Conservation (phyloP, 2,888 invertebrate genomes). For the Villa cingulata region DNA sequence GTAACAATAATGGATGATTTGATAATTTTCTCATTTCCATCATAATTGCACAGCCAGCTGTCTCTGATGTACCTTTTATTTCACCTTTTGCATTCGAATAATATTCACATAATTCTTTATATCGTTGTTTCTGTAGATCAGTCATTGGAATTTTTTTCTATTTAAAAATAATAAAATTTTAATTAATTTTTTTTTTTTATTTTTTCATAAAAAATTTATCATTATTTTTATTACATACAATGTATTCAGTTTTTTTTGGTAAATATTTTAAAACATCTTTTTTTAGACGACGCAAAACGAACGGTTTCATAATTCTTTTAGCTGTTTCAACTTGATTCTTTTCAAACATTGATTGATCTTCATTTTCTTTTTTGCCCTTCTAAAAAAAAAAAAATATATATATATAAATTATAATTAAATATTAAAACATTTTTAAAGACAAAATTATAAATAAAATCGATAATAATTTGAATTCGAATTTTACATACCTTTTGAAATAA, state of each 20-base stretch:
- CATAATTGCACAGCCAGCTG: slow-evolving; percentile 65
- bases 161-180: not conserved
- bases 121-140: slow-evolving; percentile 56
- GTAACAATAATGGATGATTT: slow-evolving; percentile 80
- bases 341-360: slow-evolving; percentile 66
- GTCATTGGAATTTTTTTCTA: slow-evolving; percentile 49
- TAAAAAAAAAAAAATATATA: slow-evolving; percentile 23
- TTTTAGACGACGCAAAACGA: slow-evolving; percentile 79
- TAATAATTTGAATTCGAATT: slow-evolving; percentile 13
- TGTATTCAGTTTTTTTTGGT: slow-evolving; percentile 65
- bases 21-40: slow-evolving; percentile 89
- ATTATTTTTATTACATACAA: slow-evolving; percentile 34
- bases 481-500: slow-evolving; percentile 64
- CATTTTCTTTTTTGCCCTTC: slow-evolving; percentile 40
- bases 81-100: slow-evolving; percentile 49
- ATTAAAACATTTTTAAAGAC: slow-evolving; percentile 12
- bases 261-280: slow-evolving; percentile 72
- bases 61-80: slow-evolving; percentile 43
- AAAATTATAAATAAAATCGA: no score
- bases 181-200: slow-evolving; percentile 15
- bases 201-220: not conserved
- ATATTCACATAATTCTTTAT: slow-evolving; percentile 56
- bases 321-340: slow-evolving; percentile 82
- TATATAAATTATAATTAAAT: slow-evolving; percentile 3
- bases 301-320: slow-evolving; percentile 91